These are phyloP conservation scores for human DNA, from an alignment of 2,113 vertebrate genomes.

Conservation along the genomic window GRCh38 chr3:142093001-142093500, in stretches of 20 bases:
- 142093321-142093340: background rate
- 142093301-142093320: conserved; percentile 30
- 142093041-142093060: conserved; percentile 80
- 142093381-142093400: no score
- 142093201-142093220: background rate
- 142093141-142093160: conserved; percentile 72
- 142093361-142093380: no score
- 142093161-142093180: background rate
- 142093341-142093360: no score
- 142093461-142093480: background rate
- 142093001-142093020: conserved; percentile 36
- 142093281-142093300: background rate
- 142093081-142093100: conserved; percentile 87
- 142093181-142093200: conserved; percentile 51
- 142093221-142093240: background rate
- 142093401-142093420: no score
- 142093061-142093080: conserved; percentile 87
- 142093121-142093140: conserved; percentile 85
- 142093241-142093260: conserved; percentile 26
- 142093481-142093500: conserved; percentile 7
- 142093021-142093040: conserved; percentile 34
- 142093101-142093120: conserved; percentile 85
- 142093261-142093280: background rate
- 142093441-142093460: no score
- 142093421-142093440: no score